Conservation (phyloP, 2,888 invertebrate species). For the Odontocerum albicorne region DNA sequence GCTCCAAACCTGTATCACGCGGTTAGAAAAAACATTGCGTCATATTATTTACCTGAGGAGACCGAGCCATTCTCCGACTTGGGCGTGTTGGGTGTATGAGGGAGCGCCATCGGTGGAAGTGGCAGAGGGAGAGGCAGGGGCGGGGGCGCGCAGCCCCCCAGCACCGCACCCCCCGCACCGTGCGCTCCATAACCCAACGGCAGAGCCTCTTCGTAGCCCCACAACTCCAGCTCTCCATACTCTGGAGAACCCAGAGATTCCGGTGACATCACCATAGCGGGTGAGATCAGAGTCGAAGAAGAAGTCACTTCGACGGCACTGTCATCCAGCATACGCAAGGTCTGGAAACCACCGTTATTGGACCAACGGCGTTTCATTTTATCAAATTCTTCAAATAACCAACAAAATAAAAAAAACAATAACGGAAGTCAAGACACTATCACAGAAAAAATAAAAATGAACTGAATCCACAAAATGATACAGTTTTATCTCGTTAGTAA, state of each 20-base stretch:
- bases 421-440: background rate
- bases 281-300: slow-evolving; percentile 72
- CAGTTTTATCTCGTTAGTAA: background rate
- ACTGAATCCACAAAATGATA: background rate
- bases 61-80: slow-evolving; percentile 59
- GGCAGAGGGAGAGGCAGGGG: slow-evolving; percentile 44
- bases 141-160: slow-evolving; percentile 55
- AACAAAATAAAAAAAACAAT: background rate
- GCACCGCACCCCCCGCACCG: slow-evolving; percentile 50
- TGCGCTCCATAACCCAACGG: slow-evolving; percentile 44
- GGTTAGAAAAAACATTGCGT: too few species aligned
- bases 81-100: slow-evolving; percentile 50
- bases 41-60: slow-evolving; percentile 54
- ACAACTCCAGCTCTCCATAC: slow-evolving; percentile 78
- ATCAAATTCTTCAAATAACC: background rate
- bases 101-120: slow-evolving; percentile 53
- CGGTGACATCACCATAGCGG: slow-evolving; percentile 76
- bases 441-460: background rate
- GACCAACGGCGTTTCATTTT: slow-evolving; percentile 79
- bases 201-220: slow-evolving; percentile 68
- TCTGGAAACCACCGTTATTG: slow-evolving; percentile 69
- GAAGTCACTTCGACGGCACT: slow-evolving; percentile 77
- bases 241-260: slow-evolving; percentile 75
- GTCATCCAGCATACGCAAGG: slow-evolving; percentile 68
- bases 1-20: too few species aligned